Evolutionary conservation across 92 coral and sea anemone species (phyloP), one percentile per base, ranked within the genome.

Genomic region (Epizoanthus ramosus): DNA sequence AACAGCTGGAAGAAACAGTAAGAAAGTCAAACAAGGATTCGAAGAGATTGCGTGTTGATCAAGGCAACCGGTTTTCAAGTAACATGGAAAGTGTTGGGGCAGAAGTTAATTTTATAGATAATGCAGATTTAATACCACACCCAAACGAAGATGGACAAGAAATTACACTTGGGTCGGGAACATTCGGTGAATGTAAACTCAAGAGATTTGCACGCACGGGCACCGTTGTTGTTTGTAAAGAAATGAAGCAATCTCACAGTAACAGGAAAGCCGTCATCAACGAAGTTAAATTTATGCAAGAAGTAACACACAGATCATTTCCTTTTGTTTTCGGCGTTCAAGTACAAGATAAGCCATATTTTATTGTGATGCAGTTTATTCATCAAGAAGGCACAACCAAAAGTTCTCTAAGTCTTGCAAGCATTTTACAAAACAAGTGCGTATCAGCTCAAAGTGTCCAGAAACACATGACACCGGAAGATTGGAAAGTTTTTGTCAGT

Each of bases 151-250:
- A 73, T 8, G 79, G 79, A 73, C 24, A 21, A 22, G 79, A 73
- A n/a, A 10, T 73, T 8, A 5, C 28, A 10, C 79, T 23, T 73
- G 79, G 79, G 9, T 73, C 63, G 14, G 43, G 79, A 23, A 52
- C 63, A 19, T 73, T 73, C 17, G 63, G 79, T 21, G 28, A 4
- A 12, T 50, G 61, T 37, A 73, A 50, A 53, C 63, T 73, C 4
- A 50, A 21, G 31, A 73, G 6, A 52, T 53, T 73, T 73, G 63
- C 61, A 73, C 41, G 63, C 79, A 73, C 79, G 12, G 79, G 63
- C 61, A 21, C 8, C 8, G 13, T 21, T 18, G 79, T 52, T 50
- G 79, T 73, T 18, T 73, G 79, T 14, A 73, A 73, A 13, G 63
- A 50, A 4, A 50, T 73, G 2, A 23, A 56, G 52, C 43, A 50